These are phyloP conservation scores for Butorides virescens DNA, from an alignment of 2,113 vertebrate species.

Conservation along the genomic window DNA sequence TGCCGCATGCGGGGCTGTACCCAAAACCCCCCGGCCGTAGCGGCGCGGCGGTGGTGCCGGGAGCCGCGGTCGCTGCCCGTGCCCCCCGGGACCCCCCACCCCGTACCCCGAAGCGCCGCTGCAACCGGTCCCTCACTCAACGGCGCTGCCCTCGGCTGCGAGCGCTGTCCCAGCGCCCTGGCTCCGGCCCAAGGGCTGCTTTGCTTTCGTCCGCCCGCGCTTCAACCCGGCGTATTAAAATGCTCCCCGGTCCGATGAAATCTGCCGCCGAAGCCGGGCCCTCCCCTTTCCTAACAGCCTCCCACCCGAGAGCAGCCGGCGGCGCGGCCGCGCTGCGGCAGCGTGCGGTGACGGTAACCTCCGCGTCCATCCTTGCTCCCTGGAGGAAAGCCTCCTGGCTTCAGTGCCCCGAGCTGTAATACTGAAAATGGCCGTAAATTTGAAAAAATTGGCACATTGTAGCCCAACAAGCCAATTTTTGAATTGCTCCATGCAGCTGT, in stretches of 20 bases:
- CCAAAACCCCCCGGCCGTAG: neutral
- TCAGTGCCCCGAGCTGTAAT: constrained; percentile 65
- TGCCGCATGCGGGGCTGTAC: accelerated
- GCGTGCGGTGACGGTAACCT: constrained; percentile 63
- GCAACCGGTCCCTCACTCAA: accelerated
- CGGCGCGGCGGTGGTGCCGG: accelerated
- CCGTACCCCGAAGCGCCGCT: accelerated
- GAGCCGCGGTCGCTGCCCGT: accelerated
- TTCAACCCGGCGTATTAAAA: neutral
- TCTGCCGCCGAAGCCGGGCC: neutral
- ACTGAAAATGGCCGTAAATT: constrained; percentile 75
- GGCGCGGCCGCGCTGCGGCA: constrained; percentile 52
- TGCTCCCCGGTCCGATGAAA: neutral
- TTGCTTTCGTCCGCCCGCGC: neutral
- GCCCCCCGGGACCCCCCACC: accelerated
- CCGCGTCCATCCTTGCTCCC: constrained; percentile 61
- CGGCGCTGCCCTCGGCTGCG: accelerated
- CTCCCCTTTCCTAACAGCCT: neutral
- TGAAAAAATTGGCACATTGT: constrained; percentile 75
- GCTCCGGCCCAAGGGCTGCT: neutral
- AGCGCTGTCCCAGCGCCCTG: neutral
- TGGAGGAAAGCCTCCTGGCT: constrained; percentile 66
- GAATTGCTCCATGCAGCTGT: constrained; percentile 73
- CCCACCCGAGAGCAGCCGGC: neutral
- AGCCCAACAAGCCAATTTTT: constrained; percentile 74